Evolutionary conservation across 2,888 invertebrate genomes (phyloP).

Genomic region (Orgyia antiqua): DNA sequence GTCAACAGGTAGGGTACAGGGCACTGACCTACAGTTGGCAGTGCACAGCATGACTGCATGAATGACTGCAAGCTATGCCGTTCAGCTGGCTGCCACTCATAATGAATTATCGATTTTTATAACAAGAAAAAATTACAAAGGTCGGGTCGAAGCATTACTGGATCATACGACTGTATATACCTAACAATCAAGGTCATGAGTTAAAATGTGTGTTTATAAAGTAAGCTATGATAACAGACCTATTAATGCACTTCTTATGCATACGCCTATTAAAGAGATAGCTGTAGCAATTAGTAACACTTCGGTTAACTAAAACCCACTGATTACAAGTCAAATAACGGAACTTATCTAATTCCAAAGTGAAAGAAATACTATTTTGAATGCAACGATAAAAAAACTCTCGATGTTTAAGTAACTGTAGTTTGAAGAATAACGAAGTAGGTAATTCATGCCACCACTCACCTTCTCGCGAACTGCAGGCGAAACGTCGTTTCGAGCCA

Average conservation of each 20-base stretch:
- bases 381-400: slow-evolving; percentile 35
- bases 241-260: background rate
- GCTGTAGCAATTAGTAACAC: slow-evolving; percentile 15
- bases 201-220: slow-evolving; percentile 6
- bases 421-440: slow-evolving; percentile 50
- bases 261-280: background rate
- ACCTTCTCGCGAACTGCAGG: slow-evolving; percentile 64
- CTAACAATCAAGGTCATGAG: slow-evolving; percentile 1
- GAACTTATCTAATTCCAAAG: slow-evolving; percentile 22
- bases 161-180: background rate
- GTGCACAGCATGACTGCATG: slow-evolving; percentile 42
- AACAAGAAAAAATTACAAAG: slow-evolving; percentile 2
- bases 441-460: slow-evolving; percentile 64
- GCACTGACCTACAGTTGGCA: slow-evolving; percentile 69
- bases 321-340: slow-evolving; percentile 26
- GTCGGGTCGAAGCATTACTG: background rate
- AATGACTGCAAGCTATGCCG: slow-evolving; percentile 48
- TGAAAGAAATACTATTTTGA: slow-evolving; percentile 36
- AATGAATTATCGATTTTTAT: slow-evolving; percentile 34
- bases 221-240: slow-evolving; percentile 10
- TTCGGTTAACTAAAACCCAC: slow-evolving; percentile 16
- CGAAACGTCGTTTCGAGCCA: slow-evolving; percentile 64
- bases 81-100: slow-evolving; percentile 41
- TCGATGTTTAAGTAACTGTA: slow-evolving; percentile 47
- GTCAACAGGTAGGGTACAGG: slow-evolving; percentile 72